phyloP scores from a whole-genome alignment of 35 echinoderm and acorn worm genomes.

The Apostichopus californicus region DNA sequence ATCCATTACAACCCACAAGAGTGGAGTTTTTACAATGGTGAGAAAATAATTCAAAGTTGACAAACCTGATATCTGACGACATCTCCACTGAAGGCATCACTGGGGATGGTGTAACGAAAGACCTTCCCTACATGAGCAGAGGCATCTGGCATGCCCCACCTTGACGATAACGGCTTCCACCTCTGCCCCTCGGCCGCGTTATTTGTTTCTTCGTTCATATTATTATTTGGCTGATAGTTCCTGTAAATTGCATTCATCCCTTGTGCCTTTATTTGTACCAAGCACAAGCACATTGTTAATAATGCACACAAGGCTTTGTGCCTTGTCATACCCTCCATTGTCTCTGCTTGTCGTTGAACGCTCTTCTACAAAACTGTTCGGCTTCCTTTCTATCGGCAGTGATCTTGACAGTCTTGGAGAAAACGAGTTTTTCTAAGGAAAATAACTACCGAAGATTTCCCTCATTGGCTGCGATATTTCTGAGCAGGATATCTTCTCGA shows the following conservation, averaged over 20 bases:
- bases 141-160: constrained; percentile 75
- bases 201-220: not conserved
- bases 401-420: too few species aligned
- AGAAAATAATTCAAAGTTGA: not conserved
- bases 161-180: constrained; percentile 81
- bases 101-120: constrained; percentile 84
- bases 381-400: not conserved
- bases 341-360: not conserved
- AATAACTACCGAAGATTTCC: not conserved
- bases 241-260: constrained; percentile 59
- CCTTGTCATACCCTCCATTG: not conserved
- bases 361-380: not conserved
- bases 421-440: too few species aligned
- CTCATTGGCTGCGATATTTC: not conserved
- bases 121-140: constrained; percentile 82
- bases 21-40: too few species aligned
- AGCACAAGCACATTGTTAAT: constrained; percentile 25
- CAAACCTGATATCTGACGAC: constrained; percentile 80
- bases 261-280: constrained; percentile 18
- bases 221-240: constrained; percentile 38
- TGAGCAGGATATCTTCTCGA: too few species aligned
- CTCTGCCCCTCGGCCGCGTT: not conserved
- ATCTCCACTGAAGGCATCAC: constrained; percentile 89
- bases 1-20: too few species aligned
- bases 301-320: not conserved